Conservation (phyloP, 2,113 vertebrate species). For the Chionodraco myersi region DNA sequence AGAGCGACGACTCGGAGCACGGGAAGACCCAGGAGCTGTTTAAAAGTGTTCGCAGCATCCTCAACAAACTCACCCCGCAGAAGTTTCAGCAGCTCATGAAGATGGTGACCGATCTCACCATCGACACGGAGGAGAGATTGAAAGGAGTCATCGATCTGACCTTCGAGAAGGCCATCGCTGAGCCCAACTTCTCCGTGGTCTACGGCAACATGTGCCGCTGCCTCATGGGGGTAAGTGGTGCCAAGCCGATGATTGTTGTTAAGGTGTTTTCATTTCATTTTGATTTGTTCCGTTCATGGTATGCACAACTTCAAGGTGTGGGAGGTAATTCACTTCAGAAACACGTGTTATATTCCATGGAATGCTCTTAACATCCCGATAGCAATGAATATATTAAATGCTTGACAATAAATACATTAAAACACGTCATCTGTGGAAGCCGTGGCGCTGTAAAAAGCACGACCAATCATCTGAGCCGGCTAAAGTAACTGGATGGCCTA, state of each 20-base stretch:
- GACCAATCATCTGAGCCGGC: too few species aligned
- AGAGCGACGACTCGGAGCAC: constrained; percentile 65
- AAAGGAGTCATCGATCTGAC: constrained; percentile 98
- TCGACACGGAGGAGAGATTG: constrained; percentile 95
- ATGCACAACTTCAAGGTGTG: too few species aligned
- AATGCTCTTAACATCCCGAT: too few species aligned
- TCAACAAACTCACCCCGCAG: constrained; percentile 98
- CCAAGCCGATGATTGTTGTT: constrained; percentile 48
- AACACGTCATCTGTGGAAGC: too few species aligned
- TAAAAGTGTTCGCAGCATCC: constrained; percentile 96
- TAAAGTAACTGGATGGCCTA: too few species aligned
- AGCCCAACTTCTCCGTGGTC: constrained; percentile 96
- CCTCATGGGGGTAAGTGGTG: constrained; percentile 87
- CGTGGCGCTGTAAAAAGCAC: too few species aligned
- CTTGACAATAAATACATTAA: too few species aligned
- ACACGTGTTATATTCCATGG: too few species aligned
- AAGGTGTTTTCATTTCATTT: too few species aligned
- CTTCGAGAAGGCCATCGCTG: constrained; percentile 98
- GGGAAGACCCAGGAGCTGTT: constrained; percentile 95
- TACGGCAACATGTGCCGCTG: constrained; percentile 99
- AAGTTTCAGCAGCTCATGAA: constrained; percentile 99
- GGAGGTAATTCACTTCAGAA: too few species aligned
- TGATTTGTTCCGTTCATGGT: too few species aligned
- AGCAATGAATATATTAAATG: too few species aligned
- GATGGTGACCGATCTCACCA: constrained; percentile 95